A percentile compares a stretch with the other conserved stretches of the same genome.
These are phyloP conservation scores for Sebastes flavidus DNA, from an alignment of 2,797 vertebrate species.

Conservation along the genomic window DNA sequence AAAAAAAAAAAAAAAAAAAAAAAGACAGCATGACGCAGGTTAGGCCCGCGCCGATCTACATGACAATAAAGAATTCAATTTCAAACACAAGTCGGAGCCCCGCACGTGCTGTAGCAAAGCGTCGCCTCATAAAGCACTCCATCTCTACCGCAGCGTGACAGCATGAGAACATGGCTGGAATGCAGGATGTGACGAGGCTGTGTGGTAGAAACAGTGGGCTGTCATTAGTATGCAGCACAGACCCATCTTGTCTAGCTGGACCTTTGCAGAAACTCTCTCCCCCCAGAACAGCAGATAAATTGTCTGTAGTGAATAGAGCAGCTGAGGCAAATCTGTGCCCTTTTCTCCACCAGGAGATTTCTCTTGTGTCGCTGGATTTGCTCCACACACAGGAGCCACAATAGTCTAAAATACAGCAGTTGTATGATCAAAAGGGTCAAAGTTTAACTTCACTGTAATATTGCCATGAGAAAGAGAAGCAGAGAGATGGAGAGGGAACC, in stretches of 20 bases:
- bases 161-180: constrained; percentile 66
- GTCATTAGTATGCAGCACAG: constrained; percentile 75
- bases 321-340: constrained; percentile 61
- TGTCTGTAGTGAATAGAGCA: constrained; percentile 65
- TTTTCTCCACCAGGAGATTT: constrained; percentile 42
- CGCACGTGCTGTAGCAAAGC: constrained; percentile 1
- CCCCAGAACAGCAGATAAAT: constrained; percentile 64
- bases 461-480: constrained; percentile 43
- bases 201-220: constrained; percentile 45
- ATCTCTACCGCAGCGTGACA: constrained; percentile 63
- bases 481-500: constrained; percentile 39
- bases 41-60: constrained; percentile 13
- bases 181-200: constrained; percentile 67
- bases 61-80: constrained; percentile 46
- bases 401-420: constrained; percentile 12
- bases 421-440: constrained; percentile 26
- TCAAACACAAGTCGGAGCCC: constrained; percentile 33
- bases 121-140: constrained; percentile 33
- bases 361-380: constrained; percentile 23
- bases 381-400: constrained; percentile 12
- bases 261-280: constrained; percentile 64
- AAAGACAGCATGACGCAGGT: not conserved
- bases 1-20: not conserved
- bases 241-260: constrained; percentile 65
- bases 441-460: constrained; percentile 44